Evolutionary conservation across 92 coral and sea anemone species (phyloP), one percentile per base, ranked within the genome.

Genomic region (Epizoanthus illoricatus): DNA sequence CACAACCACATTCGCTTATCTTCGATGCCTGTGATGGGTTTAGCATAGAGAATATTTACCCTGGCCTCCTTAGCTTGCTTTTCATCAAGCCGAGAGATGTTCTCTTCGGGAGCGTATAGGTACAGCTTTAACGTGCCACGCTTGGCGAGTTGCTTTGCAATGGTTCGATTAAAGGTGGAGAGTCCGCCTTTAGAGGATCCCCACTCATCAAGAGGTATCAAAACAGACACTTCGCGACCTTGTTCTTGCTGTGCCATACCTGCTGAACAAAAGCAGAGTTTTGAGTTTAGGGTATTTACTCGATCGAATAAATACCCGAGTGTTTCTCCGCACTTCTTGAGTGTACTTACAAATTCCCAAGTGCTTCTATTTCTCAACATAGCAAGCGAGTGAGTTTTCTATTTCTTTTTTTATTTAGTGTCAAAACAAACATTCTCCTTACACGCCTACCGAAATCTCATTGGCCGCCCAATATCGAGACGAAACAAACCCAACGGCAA

Each of bases 91-190:
- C 36, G 36, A 28, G 36, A 28, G 36, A 1, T 28, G 36, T 28
- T 28, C 36, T 28, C 36, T 28, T 28, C 36, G 36, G 36, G 2
- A 28, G 36, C 36, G 36, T 28, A 28, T 28, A 28, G 33, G 33
- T 28, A 28, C 33, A 28, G 33, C 33, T 28, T 28, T 28, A 28
- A 28, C 36, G 2, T 28, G 36, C 36, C 36, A 28, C 36, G 36
- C 65, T 74, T 33, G 67, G 80, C 80, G 23, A 74, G 66, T 13
- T 56, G 20, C n/a, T 57, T 74, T 23, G 24, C 39, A 24, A 74
- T 17, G 18, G 80, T 74, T 47, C 80, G 80, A 52, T 74, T 74
- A 55, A 74, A 56, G 13, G 80, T 74, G 17, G 80, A 65, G 33
- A 74, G 17, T 28, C 80, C 80, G 36, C 80, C 80, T 3, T 65